A percentile compares a stretch with the other conserved stretches of the same genome.
Conservation (phyloP, 2,888 invertebrate species). For the Adelphocoris suturalis region DNA sequence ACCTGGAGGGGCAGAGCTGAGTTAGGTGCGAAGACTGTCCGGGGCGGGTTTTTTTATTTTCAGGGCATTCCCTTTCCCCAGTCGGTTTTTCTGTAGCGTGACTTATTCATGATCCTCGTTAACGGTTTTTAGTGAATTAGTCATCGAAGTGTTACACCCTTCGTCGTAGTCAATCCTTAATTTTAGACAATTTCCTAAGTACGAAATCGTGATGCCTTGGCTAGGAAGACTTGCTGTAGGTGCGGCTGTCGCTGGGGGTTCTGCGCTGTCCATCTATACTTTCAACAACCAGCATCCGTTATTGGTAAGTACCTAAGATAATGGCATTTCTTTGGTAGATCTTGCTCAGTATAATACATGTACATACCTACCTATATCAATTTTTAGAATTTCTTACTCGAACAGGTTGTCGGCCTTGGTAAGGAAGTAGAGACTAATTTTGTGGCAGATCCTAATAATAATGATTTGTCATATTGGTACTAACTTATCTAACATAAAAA, state of each 20-base stretch:
- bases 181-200: not conserved
- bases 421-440: no score
- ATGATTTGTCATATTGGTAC: no score
- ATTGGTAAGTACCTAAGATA: constrained; percentile 9
- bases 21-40: not conserved
- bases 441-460: no score
- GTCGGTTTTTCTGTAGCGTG: not conserved
- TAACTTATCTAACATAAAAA: no score
- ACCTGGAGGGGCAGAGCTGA: constrained; percentile 27
- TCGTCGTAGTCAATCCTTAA: not conserved
- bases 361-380: no score
- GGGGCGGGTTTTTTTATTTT: not conserved
- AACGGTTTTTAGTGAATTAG: not conserved
- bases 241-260: constrained; percentile 62
- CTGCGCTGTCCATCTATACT: constrained; percentile 56
- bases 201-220: constrained; percentile 56
- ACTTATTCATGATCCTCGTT: not conserved
- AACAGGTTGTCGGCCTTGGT: no score
- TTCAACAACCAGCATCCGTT: constrained; percentile 47
- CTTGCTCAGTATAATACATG: no score
- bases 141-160: not conserved
- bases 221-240: constrained; percentile 65
- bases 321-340: no score
- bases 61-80: not conserved
- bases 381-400: no score